A percentile compares a stretch with the other conserved stretches of the same genome.
Evolutionary conservation across 2,113 vertebrate species (phyloP).

Genomic region (Prionailurus bengalensis): DNA sequence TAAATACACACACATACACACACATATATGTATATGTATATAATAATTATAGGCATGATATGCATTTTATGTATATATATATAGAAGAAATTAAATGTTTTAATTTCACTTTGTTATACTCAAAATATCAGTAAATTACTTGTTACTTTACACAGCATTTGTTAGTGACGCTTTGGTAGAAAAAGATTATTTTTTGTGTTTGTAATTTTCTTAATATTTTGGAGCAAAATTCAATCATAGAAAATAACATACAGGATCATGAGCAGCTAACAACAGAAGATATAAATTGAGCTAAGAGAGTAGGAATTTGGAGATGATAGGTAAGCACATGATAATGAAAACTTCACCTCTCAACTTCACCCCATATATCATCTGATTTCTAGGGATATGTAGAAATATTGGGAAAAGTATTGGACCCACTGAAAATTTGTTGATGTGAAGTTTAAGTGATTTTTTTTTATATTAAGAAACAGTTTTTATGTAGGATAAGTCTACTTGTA

Average conservation of each 20-base stretch:
- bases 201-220: neutral
- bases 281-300: neutral
- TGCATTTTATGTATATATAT: neutral
- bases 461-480: neutral
- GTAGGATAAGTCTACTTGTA: neutral
- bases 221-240: neutral
- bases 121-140: neutral
- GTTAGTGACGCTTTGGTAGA: neutral
- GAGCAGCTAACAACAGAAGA: neutral
- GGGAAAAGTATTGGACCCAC: neutral
- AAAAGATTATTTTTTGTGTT: neutral
- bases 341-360: neutral
- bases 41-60: neutral
- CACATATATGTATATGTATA: too few species aligned
- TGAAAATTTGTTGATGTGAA: neutral
- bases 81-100: neutral
- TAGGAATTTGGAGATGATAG: neutral
- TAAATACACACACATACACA: too few species aligned
- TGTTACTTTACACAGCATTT: neutral
- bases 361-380: neutral
- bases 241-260: neutral
- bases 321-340: neutral
- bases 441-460: neutral
- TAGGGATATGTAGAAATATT: neutral
- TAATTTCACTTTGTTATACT: neutral